A percentile compares a stretch with the other conserved stretches of the same genome.
Evolutionary conservation across 2,888 invertebrate species (phyloP).

Genomic region (Ashinkailepas kermadecensis): DNA sequence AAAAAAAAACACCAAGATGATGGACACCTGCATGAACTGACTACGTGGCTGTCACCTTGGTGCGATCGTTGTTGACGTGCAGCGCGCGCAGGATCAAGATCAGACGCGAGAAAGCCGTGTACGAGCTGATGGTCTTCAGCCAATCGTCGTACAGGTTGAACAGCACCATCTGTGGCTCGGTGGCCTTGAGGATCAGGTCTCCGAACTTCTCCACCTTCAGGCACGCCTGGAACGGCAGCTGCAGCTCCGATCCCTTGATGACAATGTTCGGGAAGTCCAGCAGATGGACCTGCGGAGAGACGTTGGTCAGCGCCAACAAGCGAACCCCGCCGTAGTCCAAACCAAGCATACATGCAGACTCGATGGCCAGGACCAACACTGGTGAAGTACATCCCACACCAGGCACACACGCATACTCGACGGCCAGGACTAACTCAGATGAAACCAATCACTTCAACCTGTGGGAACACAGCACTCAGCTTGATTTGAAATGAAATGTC

Average conservation of each 20-base stretch:
- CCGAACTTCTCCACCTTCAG: conserved; percentile 99
- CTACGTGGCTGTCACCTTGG: conserved; percentile 60
- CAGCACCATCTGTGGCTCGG: conserved; percentile 98
- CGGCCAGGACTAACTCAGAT: too few relatives aligned
- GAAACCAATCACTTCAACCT: too few relatives aligned
- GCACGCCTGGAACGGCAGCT: conserved; percentile 97
- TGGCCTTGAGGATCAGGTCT: conserved; percentile 95
- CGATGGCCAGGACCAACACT: too few relatives aligned
- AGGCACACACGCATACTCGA: too few relatives aligned
- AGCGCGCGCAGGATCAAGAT: conserved; percentile 93
- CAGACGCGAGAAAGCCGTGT: conserved; percentile 68
- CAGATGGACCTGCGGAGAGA: conserved; percentile 65
- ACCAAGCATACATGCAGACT: too few relatives aligned
- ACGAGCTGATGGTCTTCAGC: conserved; percentile 98
- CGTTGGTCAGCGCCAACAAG: background rate
- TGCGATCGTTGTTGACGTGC: conserved; percentile 97
- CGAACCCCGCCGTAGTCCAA: too few relatives aligned
- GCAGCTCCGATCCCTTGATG: conserved; percentile 97
- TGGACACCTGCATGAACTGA: too few relatives aligned
- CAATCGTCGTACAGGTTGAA: conserved; percentile 99
- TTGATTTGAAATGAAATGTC: too few relatives aligned
- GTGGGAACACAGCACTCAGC: too few relatives aligned
- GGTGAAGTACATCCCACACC: too few relatives aligned
- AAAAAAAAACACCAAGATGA: too few relatives aligned
- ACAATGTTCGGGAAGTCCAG: conserved; percentile 99